phyloP scores from a whole-genome alignment of 1,140 invertebrate species.

The Andricus grossulariae region DNA sequence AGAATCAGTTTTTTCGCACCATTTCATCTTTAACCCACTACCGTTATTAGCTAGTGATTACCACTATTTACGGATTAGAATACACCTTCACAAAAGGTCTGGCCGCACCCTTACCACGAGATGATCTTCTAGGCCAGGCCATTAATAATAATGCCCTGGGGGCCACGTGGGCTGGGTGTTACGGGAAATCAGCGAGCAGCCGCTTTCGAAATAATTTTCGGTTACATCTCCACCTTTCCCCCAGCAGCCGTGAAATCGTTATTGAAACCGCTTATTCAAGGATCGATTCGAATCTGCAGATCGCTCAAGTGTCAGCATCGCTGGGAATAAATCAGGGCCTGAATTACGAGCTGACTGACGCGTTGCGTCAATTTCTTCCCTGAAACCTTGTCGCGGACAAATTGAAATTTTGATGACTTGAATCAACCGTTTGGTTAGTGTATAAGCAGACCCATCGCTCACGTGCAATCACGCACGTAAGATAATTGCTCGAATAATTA shows the following conservation, averaged over 20 bases:
- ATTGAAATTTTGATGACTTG: conserved; percentile 8
- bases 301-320: conserved; percentile 9
- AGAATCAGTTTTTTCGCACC: too few species aligned
- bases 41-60: conserved; percentile 2
- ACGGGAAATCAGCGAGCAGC: conserved; percentile 12
- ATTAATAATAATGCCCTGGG: conserved; percentile 15
- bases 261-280: conserved; percentile 21
- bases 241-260: conserved; percentile 1
- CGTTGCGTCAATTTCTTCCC: background rate
- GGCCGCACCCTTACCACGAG: conserved; percentile 10
- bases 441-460: conserved; percentile 8
- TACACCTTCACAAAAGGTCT: conserved; percentile 2
- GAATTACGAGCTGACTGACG: conserved; percentile 4
- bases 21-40: background rate
- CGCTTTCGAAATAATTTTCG: conserved; percentile 22
- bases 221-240: conserved; percentile 24
- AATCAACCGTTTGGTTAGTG: background rate
- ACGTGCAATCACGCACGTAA: conserved; percentile 2
- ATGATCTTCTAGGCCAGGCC: conserved; percentile 26
- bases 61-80: conserved; percentile 4
- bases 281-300: conserved; percentile 10
- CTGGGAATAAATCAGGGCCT: conserved; percentile 3
- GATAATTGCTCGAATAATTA: conserved; percentile 1
- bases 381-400: conserved; percentile 7
- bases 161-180: conserved; percentile 21